Evolutionary conservation across 2,797 vertebrate species (phyloP), one percentile per base, ranked within the genome.

Genomic region (Euphonia xanthogaster): DNA sequence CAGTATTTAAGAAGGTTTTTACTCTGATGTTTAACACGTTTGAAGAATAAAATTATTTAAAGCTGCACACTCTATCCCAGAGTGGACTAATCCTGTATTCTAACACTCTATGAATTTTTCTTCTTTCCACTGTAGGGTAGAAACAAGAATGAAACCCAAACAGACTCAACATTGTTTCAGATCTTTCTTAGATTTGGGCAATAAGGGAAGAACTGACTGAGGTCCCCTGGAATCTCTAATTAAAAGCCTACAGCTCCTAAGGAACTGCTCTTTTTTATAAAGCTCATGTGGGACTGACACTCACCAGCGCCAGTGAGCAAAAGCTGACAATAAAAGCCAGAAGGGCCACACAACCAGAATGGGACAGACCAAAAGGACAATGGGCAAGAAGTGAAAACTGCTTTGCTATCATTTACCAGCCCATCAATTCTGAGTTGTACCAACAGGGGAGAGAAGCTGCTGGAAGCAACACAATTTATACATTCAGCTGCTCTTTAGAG

Each of bases 401-500:
- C 68, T 92, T 57, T 57, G 50, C 74, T 78, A 68, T 63, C 67
- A 39, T 67, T 65, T 54, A 61, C 28, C 42, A 60, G 72, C 42
- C 42, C 88, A 78, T 62, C 84, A 91, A 45, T 58, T 75, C 61
- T 0, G 24, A 80, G 57, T 15, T 68, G 61, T 42, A 86, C n/a
- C 37, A 86, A 71, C 67, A 1, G 12, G 57, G 39, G 68, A 95
- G 31, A 71, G 75, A 96, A 94, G 92, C 57, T 94, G 86, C 92
- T 87, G 57, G 91, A 94, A 93, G 28, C 2, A 7, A 66, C 39
- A 81, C 47, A 83, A 68, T 92, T 93, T 51, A 81, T 68, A 45
- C 27, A 82, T 63, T 94, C 72, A 72, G 81, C 45, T 83, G 78
- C 44, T 95, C 84, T 86, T 92, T 14, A 81, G 66, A 90, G 74